These are phyloP conservation scores for Helicoverpa armigera DNA, from an alignment of 1,140 invertebrate genomes.

Conservation along the genomic window DNA sequence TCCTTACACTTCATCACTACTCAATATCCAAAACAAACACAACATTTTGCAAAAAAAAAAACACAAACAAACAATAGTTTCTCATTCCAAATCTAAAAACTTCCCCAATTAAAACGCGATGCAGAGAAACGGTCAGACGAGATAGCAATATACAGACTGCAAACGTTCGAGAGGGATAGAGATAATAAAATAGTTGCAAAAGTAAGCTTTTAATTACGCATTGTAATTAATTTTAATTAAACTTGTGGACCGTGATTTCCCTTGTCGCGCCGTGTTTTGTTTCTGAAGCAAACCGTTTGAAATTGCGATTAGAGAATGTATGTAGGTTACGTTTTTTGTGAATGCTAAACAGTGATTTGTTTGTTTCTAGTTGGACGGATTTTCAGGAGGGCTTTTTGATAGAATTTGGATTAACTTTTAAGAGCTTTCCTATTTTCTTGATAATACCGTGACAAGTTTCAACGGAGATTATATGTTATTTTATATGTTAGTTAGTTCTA, in stretches of 20 bases:
- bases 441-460: no score
- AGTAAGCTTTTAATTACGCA: constrained; percentile 56
- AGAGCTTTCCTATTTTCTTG: no score
- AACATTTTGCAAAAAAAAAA: not conserved
- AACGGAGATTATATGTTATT: no score
- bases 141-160: not conserved
- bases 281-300: constrained; percentile 6
- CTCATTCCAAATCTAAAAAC: constrained; percentile 12
- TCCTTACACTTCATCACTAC: no score
- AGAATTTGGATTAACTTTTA: no score
- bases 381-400: no score
- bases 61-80: not conserved
- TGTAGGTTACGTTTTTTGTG: not conserved
- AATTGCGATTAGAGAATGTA: not conserved
- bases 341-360: no score
- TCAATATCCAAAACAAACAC: no score
- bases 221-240: constrained; percentile 60
- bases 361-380: no score
- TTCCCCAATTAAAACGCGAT: constrained; percentile 10
- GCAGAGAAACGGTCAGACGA: not conserved
- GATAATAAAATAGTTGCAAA: constrained; percentile 50
- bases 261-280: constrained; percentile 12
- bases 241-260: constrained; percentile 5
- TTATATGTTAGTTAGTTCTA: no score
- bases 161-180: constrained; percentile 7